phyloP scores from a whole-genome alignment of 2,888 invertebrate genomes.

The Synergus laeviventris region DNA sequence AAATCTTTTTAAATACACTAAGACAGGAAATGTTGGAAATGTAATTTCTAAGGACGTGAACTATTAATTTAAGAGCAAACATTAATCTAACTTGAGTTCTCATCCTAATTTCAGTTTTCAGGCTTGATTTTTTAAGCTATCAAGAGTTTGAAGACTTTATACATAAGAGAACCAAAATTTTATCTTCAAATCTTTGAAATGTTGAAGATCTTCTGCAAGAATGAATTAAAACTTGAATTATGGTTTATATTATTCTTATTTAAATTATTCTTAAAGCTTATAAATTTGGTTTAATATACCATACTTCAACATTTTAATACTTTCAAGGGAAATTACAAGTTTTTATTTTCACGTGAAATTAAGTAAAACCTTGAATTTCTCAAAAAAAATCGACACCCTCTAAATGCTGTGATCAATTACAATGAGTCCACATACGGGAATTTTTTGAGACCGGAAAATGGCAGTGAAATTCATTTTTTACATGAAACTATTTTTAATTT shows the following conservation, averaged over 20 bases:
- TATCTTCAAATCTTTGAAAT: neutral
- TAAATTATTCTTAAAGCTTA: no score
- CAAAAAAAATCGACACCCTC: neutral
- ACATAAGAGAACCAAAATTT: neutral
- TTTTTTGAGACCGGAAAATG: no score
- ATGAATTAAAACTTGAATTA: neutral
- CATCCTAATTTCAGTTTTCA: no score
- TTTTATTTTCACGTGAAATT: neutral
- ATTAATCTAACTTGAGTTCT: no score
- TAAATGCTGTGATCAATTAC: neutral
- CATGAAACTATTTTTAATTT: no score
- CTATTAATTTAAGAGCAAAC: neutral
- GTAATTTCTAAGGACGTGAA: neutral
- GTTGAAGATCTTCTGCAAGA: neutral
- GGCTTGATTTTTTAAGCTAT: no score
- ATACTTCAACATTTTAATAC: neutral
- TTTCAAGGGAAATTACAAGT: neutral
- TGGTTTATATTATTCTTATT: no score
- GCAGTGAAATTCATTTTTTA: no score
- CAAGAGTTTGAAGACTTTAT: neutral
- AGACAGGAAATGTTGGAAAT: neutral
- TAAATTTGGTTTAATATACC: no score
- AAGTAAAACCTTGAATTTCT: neutral
- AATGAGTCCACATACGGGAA: neutral
- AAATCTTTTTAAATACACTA: conserved; percentile 20